phyloP scores from a whole-genome alignment of 2,113 vertebrate species.

The Apodemus speciosus region DNA sequence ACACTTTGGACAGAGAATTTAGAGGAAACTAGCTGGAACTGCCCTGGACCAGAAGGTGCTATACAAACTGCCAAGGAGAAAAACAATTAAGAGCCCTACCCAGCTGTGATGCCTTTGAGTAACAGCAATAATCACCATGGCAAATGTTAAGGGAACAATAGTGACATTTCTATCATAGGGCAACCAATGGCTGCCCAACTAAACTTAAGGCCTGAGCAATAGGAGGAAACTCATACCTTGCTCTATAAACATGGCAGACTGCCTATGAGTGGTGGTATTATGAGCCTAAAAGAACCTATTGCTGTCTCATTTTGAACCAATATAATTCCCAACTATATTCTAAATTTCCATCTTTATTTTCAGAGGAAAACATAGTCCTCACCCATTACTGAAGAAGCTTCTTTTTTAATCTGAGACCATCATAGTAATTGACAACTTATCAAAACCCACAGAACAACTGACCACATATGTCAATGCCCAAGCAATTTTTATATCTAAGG shows the following conservation, averaged over 20 bases:
- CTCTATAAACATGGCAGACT: neutral
- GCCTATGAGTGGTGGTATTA: neutral
- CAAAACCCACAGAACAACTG: neutral
- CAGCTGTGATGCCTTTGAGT: neutral
- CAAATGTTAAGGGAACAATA: neutral
- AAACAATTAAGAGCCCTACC: neutral
- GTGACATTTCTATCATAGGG: neutral
- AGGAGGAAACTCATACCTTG: neutral
- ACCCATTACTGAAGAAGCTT: neutral
- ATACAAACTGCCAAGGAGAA: neutral
- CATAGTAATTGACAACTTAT: neutral
- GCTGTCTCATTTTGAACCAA: neutral
- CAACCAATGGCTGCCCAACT: neutral
- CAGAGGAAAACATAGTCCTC: neutral
- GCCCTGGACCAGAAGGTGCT: no score
- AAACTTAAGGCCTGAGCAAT: neutral
- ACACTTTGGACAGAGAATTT: neutral
- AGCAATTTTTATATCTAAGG: neutral
- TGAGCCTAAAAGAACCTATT: neutral
- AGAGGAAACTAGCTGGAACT: neutral
- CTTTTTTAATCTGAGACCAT: neutral
- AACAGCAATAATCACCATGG: neutral
- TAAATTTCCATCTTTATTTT: neutral
- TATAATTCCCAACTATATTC: neutral
- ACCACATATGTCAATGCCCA: neutral